These are phyloP conservation scores for Caenorhabditis briggsae DNA, from an alignment of 1,140 invertebrate genomes.

Conservation along the genomic window DNA sequence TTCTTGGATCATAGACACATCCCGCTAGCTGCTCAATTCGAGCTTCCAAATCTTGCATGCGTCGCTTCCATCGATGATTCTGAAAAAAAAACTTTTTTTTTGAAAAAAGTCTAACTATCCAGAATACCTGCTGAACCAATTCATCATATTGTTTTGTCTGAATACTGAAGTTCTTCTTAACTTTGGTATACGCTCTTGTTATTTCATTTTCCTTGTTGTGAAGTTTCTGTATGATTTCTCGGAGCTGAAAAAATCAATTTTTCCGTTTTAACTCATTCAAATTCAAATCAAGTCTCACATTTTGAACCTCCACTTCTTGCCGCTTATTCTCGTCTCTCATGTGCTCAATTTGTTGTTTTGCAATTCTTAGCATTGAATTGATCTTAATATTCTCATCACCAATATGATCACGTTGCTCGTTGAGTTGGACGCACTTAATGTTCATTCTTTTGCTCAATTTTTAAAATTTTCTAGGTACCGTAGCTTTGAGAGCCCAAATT, in stretches of 20 bases:
- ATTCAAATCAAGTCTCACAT: background rate
- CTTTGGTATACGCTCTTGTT: constrained; percentile 8
- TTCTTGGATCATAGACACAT: constrained; percentile 30
- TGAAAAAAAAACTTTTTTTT: background rate
- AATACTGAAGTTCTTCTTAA: constrained; percentile 13
- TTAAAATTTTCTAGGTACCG: background rate
- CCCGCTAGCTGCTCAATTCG: constrained; percentile 32
- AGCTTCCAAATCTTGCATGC: constrained; percentile 29
- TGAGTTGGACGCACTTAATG: constrained; percentile 32
- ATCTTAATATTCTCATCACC: constrained; percentile 36
- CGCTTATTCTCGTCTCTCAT: constrained; percentile 23
- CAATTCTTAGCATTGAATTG: constrained; percentile 19
- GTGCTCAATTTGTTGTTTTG: constrained; percentile 32
- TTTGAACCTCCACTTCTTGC: constrained; percentile 11
- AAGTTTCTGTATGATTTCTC: background rate
- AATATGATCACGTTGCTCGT: constrained; percentile 48
- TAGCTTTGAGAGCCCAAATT: constrained; percentile 34
- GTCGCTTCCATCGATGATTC: constrained; percentile 39
- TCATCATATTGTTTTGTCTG: constrained; percentile 33
- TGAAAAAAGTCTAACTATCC: too few relatives aligned
- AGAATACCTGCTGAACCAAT: background rate
- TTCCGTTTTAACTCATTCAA: background rate
- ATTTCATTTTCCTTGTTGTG: constrained; percentile 28
- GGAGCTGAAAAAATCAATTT: background rate
- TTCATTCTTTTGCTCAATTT: too few relatives aligned